Percentiles rank a stretch among this genome's conserved stretches.
These are phyloP conservation scores for Campaea margaritaria DNA, from an alignment of 2,888 invertebrate species.

Conservation along the genomic window DNA sequence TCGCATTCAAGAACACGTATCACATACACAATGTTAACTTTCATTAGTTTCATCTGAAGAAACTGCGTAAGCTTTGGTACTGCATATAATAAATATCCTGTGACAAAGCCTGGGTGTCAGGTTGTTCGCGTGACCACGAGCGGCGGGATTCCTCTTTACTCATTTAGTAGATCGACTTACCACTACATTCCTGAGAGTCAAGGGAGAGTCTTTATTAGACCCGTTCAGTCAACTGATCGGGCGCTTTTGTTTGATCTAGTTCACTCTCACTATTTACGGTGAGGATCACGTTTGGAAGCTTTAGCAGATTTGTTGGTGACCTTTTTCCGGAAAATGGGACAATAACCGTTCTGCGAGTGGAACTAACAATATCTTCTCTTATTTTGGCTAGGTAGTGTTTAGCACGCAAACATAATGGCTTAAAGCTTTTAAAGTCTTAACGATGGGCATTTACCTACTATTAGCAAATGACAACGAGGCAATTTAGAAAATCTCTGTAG, in stretches of 20 bases:
- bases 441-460: too few relatives aligned
- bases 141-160: conserved; percentile 66
- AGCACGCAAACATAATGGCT: neutral
- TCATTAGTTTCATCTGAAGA: neutral
- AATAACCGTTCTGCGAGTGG: neutral
- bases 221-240: conserved; percentile 52
- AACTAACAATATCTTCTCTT: neutral
- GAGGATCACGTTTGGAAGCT: conserved; percentile 4
- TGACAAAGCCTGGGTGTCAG: conserved; percentile 62
- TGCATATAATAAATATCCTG: conserved; percentile 5
- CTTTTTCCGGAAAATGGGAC: conserved; percentile 2
- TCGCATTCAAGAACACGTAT: neutral
- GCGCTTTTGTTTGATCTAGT: conserved; percentile 38
- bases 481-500: too few relatives aligned
- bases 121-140: conserved; percentile 75
- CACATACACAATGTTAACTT: neutral
- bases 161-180: conserved; percentile 76
- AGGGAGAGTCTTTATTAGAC: conserved; percentile 65
- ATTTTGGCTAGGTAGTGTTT: neutral
- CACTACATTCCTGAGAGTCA: conserved; percentile 66
- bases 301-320: conserved; percentile 2
- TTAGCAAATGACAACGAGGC: too few relatives aligned
- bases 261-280: conserved; percentile 41
- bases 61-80: conserved; percentile 38
- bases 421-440: neutral